Base-by-base conservation (phyloP, 1,140 invertebrate genomes). In the Akabosia matsudoensis region DNA sequence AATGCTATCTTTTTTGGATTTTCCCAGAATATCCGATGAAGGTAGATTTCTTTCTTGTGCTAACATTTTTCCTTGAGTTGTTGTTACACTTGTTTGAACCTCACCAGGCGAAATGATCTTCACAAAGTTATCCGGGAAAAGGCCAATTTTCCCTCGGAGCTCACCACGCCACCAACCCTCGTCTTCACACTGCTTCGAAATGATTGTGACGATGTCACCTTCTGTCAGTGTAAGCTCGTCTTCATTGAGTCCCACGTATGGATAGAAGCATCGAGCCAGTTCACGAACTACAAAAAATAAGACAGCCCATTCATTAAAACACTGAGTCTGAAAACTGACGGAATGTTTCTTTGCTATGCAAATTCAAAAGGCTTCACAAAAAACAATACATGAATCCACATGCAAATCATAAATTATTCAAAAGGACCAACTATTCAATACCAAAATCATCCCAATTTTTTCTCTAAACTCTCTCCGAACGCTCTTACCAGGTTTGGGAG, bases 71-170 rank as follows among this genome's bases (percentile, higher is more conserved):
- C 56, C 70, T 22, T 79, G 74, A 3, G 34, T 10, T 7, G 26
- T 30, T 10, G 24, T 31, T 10, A 31, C 10, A 30, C 24, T 18
- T 2, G 1, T 7, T 7, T 67, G 61, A 30, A n/a, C 30, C 31
- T 67, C 61, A 30, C 61, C 61, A 4, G 61, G 61, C 37, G 83
- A 80, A 76, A 92, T 84, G 2, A 93, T 78, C 83, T 92, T 89
- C 4, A 97, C 94, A 88, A 98, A 99, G 87, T 99, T 98, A 83
- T 98, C 96, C 1, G 97, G 97, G 84, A 99, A 99, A 0, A 99
- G 89, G 0, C 97, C 97, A 72, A 94, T 85, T 84, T 90, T 90
- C 33, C 96, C 96, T 79, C 91, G 90, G 0, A 97, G 82, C 86
- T 99, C 96, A 70, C 97, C 97, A 85, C 92, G 91, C 96, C 96